Base-by-base conservation (phyloP, 2,888 invertebrate genomes). In the Melanargia galathea region DNA sequence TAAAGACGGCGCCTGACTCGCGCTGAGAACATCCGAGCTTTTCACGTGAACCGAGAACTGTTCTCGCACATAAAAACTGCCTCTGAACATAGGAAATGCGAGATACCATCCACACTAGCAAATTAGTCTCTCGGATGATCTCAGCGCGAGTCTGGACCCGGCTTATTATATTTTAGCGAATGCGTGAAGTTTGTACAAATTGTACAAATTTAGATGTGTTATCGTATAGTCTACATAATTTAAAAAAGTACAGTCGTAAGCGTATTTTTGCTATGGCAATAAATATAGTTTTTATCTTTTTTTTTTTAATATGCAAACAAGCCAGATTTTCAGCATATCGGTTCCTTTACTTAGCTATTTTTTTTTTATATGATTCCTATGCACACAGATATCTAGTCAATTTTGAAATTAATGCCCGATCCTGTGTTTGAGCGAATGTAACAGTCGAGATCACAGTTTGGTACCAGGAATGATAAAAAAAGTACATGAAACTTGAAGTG, bases 341-440 rank as follows among this genome's bases (percentile, higher is more conserved):
- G 89, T 90, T 90, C 89, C 88, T 89, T 87, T 85, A 86, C 84
- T 88, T 87, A 90, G 86, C 87, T 86, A 74, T 83, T 85, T 58
- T 57, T 87, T 79, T 85, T 87, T 85, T 83, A 80, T 84, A 87
- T 83, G 87, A 87, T 90, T 91, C 90, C 90, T 91, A 90, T 87
- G 87, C 90, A 90, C 88, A 84, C 90, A 90, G 90, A 81, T 87
- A 89, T 91, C 90, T 91, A 91, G 90, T 91, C 90, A 91, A 91
- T 89, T 87, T 87, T 90, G 90, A 91, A 91, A 90, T 90, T 90
- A 90, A 82, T 83, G 82, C 78, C 87, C 82, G 77, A 79, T 76
- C 83, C 81, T 82, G 84, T 83, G 86, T 84, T 82, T 67, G 74
- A 75, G 74, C 75, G 80, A 81, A 75, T 76, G 78, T 72, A 74